Conservation (phyloP, 2,888 invertebrate species). For the Cantharis rufa region DNA sequence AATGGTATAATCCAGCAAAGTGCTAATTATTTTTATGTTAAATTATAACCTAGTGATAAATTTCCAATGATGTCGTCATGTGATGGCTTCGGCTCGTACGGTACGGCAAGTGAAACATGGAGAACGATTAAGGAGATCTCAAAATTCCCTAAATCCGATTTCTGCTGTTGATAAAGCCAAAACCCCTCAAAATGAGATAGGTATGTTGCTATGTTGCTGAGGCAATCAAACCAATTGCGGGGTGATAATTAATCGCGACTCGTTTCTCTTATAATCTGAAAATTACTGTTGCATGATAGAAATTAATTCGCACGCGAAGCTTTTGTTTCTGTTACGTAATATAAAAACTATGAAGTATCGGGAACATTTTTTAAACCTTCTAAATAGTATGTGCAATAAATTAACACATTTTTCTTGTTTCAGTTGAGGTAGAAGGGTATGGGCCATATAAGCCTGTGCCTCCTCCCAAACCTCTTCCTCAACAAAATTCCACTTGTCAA, state of each 20-base stretch:
- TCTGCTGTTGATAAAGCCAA: slow-evolving; percentile 32
- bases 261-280: not conserved
- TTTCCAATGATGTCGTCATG: slow-evolving; percentile 60
- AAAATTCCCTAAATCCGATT: slow-evolving; percentile 38
- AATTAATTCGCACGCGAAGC: not conserved
- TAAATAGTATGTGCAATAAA: not conserved
- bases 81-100: slow-evolving; percentile 69
- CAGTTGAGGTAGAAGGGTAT: slow-evolving; percentile 61
- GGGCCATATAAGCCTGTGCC: slow-evolving; percentile 65
- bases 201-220: not conserved
- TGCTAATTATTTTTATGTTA: not conserved
- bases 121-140: slow-evolving; percentile 57
- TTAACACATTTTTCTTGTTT: slow-evolving; percentile 40
- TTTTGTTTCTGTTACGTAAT: not conserved
- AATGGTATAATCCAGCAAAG: not conserved
- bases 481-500: slow-evolving; percentile 42
- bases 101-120: slow-evolving; percentile 75
- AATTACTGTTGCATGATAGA: not conserved
- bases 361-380: not conserved
- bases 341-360: not conserved
- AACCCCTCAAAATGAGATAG: not conserved
- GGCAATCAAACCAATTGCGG: not conserved
- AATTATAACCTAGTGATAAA: slow-evolving; percentile 1
- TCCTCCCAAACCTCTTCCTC: slow-evolving; percentile 64
- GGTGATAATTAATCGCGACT: slow-evolving; percentile 5